phyloP scores from a whole-genome alignment of 2,888 invertebrate species.

The Theodoxus fluviatilis region DNA sequence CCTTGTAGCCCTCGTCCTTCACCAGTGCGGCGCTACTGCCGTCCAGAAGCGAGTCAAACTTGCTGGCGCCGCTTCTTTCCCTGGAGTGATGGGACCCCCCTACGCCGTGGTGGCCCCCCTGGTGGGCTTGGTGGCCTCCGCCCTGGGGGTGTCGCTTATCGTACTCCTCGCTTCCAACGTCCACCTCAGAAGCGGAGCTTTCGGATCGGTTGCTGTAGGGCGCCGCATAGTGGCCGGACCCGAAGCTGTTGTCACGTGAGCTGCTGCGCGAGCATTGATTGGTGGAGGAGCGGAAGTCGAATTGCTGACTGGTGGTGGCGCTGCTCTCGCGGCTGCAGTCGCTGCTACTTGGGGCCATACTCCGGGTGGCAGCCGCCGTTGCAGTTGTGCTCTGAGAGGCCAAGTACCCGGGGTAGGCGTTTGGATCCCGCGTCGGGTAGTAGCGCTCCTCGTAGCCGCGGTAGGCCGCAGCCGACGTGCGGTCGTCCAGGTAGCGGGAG shows the following conservation, averaged over 20 bases:
- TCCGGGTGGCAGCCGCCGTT: slow-evolving; percentile 35
- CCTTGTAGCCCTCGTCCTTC: slow-evolving; percentile 38
- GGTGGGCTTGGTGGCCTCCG: neutral
- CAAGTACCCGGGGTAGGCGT: slow-evolving; percentile 41
- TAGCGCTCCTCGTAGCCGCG: slow-evolving; percentile 48
- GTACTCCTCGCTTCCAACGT: slow-evolving; percentile 56
- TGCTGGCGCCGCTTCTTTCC: slow-evolving; percentile 19
- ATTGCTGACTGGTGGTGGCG: neutral
- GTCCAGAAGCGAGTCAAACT: slow-evolving; percentile 36
- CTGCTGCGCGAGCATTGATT: slow-evolving; percentile 54
- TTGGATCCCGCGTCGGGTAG: slow-evolving; percentile 42
- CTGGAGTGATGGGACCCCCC: slow-evolving; percentile 8
- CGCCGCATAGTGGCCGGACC: slow-evolving; percentile 42
- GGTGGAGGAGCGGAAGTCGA: slow-evolving; percentile 41
- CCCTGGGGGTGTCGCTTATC: slow-evolving; percentile 38
- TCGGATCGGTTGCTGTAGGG: slow-evolving; percentile 63
- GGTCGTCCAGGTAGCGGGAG: slow-evolving; percentile 50
- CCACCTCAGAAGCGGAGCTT: slow-evolving; percentile 63
- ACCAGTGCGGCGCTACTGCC: slow-evolving; percentile 29
- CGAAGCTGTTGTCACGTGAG: slow-evolving; percentile 46
- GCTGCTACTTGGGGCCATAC: slow-evolving; percentile 30
- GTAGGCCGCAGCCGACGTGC: slow-evolving; percentile 40
- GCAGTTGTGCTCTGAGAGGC: too few relatives aligned
- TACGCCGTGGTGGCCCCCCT: neutral
- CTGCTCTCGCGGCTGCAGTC: neutral